Percentiles rank a stretch among this genome's conserved stretches.
phyloP scores from a whole-genome alignment of 2,797 vertebrate species.

The Gila robusta region DNA sequence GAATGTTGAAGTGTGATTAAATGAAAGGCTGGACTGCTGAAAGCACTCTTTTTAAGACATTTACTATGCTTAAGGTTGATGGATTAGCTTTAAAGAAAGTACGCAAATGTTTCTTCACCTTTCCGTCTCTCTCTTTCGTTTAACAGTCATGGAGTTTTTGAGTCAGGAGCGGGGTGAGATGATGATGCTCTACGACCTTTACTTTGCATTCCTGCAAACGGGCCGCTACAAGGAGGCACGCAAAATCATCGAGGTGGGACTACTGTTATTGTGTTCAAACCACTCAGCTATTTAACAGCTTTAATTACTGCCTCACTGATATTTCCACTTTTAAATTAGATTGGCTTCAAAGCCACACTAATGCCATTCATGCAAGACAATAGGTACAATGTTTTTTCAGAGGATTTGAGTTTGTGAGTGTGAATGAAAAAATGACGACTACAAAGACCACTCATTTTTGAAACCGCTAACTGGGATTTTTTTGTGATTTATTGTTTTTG shows the following conservation, averaged over 20 bases:
- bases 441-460: constrained; percentile 7
- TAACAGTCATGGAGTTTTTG: constrained; percentile 88
- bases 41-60: constrained; percentile 68
- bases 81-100: no score
- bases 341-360: constrained; percentile 74
- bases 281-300: constrained; percentile 75
- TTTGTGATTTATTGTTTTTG: constrained; percentile 22
- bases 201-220: constrained; percentile 92
- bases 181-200: constrained; percentile 92
- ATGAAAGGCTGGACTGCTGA: constrained; percentile 49
- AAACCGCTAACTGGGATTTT: not conserved
- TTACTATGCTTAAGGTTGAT: constrained; percentile 34
- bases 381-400: constrained; percentile 34
- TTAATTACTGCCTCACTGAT: constrained; percentile 81
- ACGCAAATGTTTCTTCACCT: constrained; percentile 4
- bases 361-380: constrained; percentile 57
- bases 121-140: constrained; percentile 27
- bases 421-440: constrained; percentile 49
- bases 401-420: constrained; percentile 4
- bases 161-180: constrained; percentile 90
- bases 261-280: constrained; percentile 69
- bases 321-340: constrained; percentile 80
- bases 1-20: constrained; percentile 62
- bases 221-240: constrained; percentile 92
- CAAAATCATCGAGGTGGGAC: constrained; percentile 93